Evolutionary conservation across 2,888 invertebrate species (phyloP).

Genomic region (Parnassius mnemosyne): DNA sequence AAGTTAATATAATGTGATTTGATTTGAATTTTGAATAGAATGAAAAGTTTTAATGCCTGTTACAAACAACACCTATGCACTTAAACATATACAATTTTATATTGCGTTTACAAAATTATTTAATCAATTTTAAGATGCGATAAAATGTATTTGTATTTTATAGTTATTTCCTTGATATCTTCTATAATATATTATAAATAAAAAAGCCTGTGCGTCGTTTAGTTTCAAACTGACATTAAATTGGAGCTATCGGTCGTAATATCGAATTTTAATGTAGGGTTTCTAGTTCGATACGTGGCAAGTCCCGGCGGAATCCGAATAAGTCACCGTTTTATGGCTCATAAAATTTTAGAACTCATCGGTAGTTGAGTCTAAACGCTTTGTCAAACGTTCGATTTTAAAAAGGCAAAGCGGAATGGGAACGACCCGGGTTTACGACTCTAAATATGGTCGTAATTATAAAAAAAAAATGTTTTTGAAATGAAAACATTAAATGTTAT

Average conservation of each 20-base stretch:
- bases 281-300: constrained; percentile 58
- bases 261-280: constrained; percentile 70
- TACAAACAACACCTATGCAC: background rate
- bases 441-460: constrained; percentile 40
- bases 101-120: constrained; percentile 22
- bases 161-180: constrained; percentile 37
- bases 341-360: constrained; percentile 71
- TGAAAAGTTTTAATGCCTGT: no score
- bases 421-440: constrained; percentile 49
- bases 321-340: constrained; percentile 74
- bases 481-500: constrained; percentile 39
- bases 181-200: constrained; percentile 38
- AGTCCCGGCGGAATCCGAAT: constrained; percentile 55
- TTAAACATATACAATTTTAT: constrained; percentile 12
- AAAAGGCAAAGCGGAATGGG: constrained; percentile 39
- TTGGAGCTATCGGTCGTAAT: constrained; percentile 75
- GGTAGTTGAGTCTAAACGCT: constrained; percentile 54
- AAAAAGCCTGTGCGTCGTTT: constrained; percentile 50
- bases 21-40: no score
- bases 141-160: constrained; percentile 32
- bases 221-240: constrained; percentile 70
- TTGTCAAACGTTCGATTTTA: constrained; percentile 54
- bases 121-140: constrained; percentile 10
- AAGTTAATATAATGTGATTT: no score
- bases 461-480: constrained; percentile 31